These are phyloP conservation scores for Sebastiscus tertius DNA, from an alignment of 2,797 vertebrate genomes.

Conservation along the genomic window DNA sequence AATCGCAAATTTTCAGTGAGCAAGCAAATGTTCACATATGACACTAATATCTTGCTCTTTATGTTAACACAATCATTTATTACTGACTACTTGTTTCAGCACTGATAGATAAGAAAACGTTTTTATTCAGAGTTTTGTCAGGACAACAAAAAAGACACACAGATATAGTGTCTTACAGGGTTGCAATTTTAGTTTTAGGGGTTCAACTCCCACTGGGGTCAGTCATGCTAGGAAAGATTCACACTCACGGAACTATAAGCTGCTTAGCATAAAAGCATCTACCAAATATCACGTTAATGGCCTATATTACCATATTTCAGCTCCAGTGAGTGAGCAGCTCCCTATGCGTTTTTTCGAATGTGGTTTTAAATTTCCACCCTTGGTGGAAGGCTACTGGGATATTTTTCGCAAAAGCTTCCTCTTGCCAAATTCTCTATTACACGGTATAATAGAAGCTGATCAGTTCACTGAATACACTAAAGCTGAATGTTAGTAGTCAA, in stretches of 20 bases:
- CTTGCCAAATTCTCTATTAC: slow-evolving; percentile 23
- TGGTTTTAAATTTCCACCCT: slow-evolving; percentile 29
- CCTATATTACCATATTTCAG: slow-evolving; percentile 60
- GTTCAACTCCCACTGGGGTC: slow-evolving; percentile 32
- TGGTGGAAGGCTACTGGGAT: slow-evolving; percentile 5
- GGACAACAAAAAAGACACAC: background rate
- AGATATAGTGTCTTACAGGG: background rate
- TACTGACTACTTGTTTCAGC: background rate
- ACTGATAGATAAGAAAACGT: background rate
- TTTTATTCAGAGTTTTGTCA: background rate
- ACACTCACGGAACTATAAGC: slow-evolving; percentile 43
- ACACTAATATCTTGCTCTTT: background rate
- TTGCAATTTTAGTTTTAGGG: slow-evolving; percentile 11
- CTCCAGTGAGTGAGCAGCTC: slow-evolving; percentile 36
- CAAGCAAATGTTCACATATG: background rate
- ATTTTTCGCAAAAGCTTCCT: slow-evolving; percentile 22
- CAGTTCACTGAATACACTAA: slow-evolving; percentile 20
- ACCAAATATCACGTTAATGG: slow-evolving; percentile 54
- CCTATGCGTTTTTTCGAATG: slow-evolving; percentile 24
- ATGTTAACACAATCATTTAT: background rate
- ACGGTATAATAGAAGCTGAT: slow-evolving; percentile 9
- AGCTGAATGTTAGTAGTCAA: slow-evolving; percentile 19
- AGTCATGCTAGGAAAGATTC: slow-evolving; percentile 46
- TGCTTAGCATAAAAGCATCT: slow-evolving; percentile 52
- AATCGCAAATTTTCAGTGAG: background rate